Conservation (phyloP, 2,888 invertebrate species). For the Acrocyrtus sp. region DNA sequence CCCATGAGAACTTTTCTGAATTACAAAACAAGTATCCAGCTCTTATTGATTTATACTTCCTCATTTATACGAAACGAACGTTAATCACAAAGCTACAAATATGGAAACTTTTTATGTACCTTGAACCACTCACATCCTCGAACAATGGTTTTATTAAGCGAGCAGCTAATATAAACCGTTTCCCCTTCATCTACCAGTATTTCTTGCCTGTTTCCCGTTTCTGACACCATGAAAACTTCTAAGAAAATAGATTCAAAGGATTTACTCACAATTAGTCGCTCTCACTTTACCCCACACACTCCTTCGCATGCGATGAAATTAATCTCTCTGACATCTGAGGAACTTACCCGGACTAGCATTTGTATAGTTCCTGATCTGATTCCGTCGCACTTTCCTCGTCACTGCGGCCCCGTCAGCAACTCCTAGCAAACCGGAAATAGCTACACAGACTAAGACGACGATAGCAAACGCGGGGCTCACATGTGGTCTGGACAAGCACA, state of each 20-base stretch:
- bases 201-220: constrained; percentile 13
- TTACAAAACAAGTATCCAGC: too few species aligned
- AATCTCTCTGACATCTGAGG: too few species aligned
- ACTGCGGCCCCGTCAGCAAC: constrained; percentile 16
- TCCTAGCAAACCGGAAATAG: neutral
- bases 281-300: too few species aligned
- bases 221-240: constrained; percentile 17
- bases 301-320: neutral
- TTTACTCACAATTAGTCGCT: too few species aligned
- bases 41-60: too few species aligned
- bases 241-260: too few species aligned
- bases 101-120: constrained; percentile 44
- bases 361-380: constrained; percentile 1
- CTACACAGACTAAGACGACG: constrained; percentile 11
- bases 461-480: constrained; percentile 21
- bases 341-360: constrained; percentile 26
- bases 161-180: constrained; percentile 57
- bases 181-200: constrained; percentile 43
- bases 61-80: too few species aligned
- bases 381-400: constrained; percentile 13
- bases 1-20: constrained; percentile 40
- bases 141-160: constrained; percentile 30
- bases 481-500: constrained; percentile 23
- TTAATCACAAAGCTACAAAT: too few species aligned
- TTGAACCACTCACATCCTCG: constrained; percentile 59